Percentiles rank a stretch among this genome's conserved stretches.
Conservation (phyloP, 1,140 invertebrate species). For the Neelides sp. region DNA sequence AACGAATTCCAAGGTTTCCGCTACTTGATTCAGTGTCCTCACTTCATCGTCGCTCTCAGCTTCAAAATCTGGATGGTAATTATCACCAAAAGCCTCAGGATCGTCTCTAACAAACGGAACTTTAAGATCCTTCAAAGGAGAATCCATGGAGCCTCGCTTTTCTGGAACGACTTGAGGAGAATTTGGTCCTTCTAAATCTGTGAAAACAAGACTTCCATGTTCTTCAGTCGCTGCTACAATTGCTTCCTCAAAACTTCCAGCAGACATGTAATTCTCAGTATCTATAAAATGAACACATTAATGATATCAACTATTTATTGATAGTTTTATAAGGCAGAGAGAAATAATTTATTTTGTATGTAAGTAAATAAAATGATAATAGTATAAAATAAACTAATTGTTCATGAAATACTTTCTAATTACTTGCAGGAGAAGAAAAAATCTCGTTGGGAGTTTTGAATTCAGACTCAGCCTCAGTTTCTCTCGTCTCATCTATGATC, state of each 20-base stretch:
- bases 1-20: conserved; percentile 17
- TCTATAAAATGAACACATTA: conserved; percentile 5
- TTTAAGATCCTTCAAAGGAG: neutral
- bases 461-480: too few species aligned
- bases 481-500: too few species aligned
- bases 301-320: conserved; percentile 17
- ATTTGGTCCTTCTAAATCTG: conserved; percentile 22
- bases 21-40: conserved; percentile 3
- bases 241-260: conserved; percentile 30
- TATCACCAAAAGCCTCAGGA: conserved; percentile 34
- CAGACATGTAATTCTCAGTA: neutral
- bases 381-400: conserved; percentile 15
- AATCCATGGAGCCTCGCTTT: neutral
- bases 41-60: conserved; percentile 35
- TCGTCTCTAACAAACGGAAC: neutral
- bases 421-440: too few species aligned
- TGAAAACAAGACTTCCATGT: conserved; percentile 19
- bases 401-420: conserved; percentile 21
- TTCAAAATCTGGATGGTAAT: conserved; percentile 52
- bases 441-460: too few species aligned
- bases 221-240: conserved; percentile 35
- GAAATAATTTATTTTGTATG: too few species aligned
- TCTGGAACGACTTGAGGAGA: conserved; percentile 15
- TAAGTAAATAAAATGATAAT: too few species aligned
- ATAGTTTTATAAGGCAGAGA: too few species aligned